phyloP scores from a whole-genome alignment of 92 coral and sea anemone genomes.

The Nematostella vectensis region DNA sequence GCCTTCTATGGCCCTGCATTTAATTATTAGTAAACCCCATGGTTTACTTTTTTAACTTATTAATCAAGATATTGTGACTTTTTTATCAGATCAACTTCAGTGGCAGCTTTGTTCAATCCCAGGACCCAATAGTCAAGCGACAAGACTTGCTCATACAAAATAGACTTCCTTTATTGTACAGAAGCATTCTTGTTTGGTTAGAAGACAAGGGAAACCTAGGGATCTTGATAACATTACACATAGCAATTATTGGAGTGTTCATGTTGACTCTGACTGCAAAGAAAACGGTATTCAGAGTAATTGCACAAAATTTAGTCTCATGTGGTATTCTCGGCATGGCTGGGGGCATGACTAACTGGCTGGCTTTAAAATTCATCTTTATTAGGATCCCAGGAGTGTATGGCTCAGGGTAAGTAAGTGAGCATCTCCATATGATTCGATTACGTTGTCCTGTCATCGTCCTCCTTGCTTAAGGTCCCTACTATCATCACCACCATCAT shows the following conservation, averaged over 20 bases:
- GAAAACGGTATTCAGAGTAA: constrained; percentile 12
- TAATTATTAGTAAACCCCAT: no score
- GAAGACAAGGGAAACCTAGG: constrained; percentile 51
- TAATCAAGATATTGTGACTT: no score
- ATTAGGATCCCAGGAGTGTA: constrained; percentile 41
- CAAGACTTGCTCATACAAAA: constrained; percentile 48
- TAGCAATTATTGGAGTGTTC: constrained; percentile 53
- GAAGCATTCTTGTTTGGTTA: constrained; percentile 30
- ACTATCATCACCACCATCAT: no score
- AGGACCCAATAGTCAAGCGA: constrained; percentile 24
- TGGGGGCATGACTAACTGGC: constrained; percentile 65
- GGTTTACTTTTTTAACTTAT: no score
- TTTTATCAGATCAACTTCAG: constrained; percentile 61
- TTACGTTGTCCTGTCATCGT: no score
- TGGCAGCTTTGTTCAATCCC: constrained; percentile 10
- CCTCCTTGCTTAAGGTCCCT: no score
- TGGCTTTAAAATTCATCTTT: constrained; percentile 49
- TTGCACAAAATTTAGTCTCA: constrained; percentile 61
- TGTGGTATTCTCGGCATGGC: constrained; percentile 74
- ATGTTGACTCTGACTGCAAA: constrained; percentile 32
- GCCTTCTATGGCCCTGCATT: no score
- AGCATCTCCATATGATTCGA: no score
- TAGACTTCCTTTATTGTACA: constrained; percentile 57
- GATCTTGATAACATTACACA: constrained; percentile 46
- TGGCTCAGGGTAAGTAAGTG: constrained; percentile 72